A percentile compares a stretch with the other conserved stretches of the same genome.
Evolutionary conservation across 2,888 invertebrate species (phyloP).

Genomic region (Pristionchus exspectatus): DNA sequence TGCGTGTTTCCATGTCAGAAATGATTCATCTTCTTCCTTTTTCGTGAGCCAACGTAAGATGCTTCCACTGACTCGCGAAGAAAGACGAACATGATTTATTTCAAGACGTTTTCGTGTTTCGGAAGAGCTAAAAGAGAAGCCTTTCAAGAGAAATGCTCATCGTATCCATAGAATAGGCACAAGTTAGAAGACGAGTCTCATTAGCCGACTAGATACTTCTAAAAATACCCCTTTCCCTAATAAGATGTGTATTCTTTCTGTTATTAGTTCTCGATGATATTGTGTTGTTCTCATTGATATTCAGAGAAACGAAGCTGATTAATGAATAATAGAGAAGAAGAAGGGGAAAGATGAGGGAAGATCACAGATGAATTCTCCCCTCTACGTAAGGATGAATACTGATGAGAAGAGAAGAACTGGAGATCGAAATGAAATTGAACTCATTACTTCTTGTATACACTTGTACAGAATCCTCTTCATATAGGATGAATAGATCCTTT

Average conservation of each 20-base stretch:
- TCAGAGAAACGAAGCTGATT: not conserved
- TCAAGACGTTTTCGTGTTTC: not conserved
- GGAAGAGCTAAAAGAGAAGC: not conserved
- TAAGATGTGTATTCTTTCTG: not conserved
- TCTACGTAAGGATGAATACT: not conserved
- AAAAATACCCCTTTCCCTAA: not conserved
- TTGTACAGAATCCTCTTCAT: not conserved
- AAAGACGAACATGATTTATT: not conserved
- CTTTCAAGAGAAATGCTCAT: not conserved
- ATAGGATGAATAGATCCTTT: too few relatives aligned
- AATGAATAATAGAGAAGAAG: constrained; percentile 33
- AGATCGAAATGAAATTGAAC: not conserved
- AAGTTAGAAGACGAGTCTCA: not conserved
- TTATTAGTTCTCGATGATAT: not conserved
- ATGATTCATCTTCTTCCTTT: not conserved
- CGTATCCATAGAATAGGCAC: not conserved
- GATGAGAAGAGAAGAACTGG: not conserved
- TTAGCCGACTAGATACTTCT: not conserved
- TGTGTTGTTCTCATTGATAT: not conserved
- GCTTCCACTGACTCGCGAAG: not conserved
- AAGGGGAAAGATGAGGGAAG: not conserved
- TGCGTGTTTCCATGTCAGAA: not conserved
- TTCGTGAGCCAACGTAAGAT: not conserved
- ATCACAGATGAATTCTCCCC: constrained; percentile 15
- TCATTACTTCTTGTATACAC: not conserved